Percentiles rank a stretch among this genome's conserved stretches.
Conservation (phyloP, 2,888 invertebrate genomes). For the Autographa pulchrina region DNA sequence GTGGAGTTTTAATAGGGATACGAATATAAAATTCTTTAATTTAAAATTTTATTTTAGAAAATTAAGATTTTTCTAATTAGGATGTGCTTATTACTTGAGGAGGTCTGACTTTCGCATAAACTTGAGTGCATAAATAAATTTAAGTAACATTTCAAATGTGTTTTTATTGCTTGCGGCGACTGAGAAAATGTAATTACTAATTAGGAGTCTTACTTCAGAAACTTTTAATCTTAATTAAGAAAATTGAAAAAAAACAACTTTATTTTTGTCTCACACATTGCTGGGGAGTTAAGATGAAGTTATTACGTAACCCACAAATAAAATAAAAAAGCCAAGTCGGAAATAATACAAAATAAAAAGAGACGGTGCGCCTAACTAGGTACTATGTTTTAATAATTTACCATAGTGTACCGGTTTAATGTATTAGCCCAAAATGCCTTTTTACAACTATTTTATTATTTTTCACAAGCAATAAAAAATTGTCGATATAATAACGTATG, state of each 20-base stretch:
- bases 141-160: background rate
- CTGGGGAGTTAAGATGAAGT: slow-evolving; percentile 8
- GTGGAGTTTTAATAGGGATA: slow-evolving; percentile 10
- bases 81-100: slow-evolving; percentile 21
- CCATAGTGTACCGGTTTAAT: no score
- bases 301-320: background rate
- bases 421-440: no score
- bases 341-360: no score
- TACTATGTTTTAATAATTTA: no score
- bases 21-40: slow-evolving; percentile 3
- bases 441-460: no score
- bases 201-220: slow-evolving; percentile 3
- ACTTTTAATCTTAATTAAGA: background rate
- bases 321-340: no score
- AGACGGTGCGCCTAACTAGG: no score
- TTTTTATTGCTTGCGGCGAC: background rate
- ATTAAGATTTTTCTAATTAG: slow-evolving; percentile 39
- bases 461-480: no score
- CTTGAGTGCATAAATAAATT: background rate
- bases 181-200: slow-evolving; percentile 4
- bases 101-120: slow-evolving; percentile 29
- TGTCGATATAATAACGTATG: no score
- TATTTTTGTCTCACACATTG: background rate
- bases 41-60: slow-evolving; percentile 9
- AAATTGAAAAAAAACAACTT: background rate